Percentiles rank a stretch among this genome's conserved stretches.
These are phyloP conservation scores for Amphilophus citrinellus DNA, from an alignment of 2,113 vertebrate genomes.

Conservation along the genomic window DNA sequence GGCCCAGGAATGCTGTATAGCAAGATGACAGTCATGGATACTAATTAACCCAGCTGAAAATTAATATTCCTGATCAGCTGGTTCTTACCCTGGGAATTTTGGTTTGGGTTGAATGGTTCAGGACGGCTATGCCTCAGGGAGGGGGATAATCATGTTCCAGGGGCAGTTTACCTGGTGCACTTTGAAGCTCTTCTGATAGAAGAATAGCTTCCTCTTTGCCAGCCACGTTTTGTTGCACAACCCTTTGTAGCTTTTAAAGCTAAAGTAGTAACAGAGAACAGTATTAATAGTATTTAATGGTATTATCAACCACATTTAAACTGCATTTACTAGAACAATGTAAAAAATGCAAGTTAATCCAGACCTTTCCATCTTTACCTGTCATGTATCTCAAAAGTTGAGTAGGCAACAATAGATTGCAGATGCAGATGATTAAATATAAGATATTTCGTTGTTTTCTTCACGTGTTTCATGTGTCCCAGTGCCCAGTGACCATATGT, in stretches of 20 bases:
- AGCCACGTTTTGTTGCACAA: neutral
- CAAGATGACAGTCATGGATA: slow-evolving; percentile 27
- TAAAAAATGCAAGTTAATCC: neutral
- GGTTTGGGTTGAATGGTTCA: neutral
- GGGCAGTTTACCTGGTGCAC: slow-evolving; percentile 9
- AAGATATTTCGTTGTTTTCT: neutral
- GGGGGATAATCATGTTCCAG: neutral
- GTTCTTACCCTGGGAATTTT: neutral
- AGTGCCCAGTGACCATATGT: neutral
- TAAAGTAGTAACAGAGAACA: neutral
- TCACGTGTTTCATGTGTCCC: neutral
- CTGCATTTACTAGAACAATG: neutral
- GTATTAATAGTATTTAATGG: neutral
- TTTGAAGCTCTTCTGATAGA: neutral
- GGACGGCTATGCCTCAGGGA: neutral
- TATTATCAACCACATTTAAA: neutral
- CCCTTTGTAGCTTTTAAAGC: neutral
- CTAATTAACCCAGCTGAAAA: slow-evolving; percentile 11
- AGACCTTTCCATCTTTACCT: neutral
- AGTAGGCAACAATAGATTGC: neutral
- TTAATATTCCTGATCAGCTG: neutral
- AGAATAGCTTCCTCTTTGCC: neutral
- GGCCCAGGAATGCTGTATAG: slow-evolving; percentile 54
- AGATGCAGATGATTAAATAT: neutral
- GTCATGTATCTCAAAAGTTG: neutral